A percentile compares a stretch with the other conserved stretches of the same genome.
These are phyloP conservation scores for Clarias macrocephalus DNA, from an alignment of 2,113 vertebrate genomes.

Conservation along the genomic window DNA sequence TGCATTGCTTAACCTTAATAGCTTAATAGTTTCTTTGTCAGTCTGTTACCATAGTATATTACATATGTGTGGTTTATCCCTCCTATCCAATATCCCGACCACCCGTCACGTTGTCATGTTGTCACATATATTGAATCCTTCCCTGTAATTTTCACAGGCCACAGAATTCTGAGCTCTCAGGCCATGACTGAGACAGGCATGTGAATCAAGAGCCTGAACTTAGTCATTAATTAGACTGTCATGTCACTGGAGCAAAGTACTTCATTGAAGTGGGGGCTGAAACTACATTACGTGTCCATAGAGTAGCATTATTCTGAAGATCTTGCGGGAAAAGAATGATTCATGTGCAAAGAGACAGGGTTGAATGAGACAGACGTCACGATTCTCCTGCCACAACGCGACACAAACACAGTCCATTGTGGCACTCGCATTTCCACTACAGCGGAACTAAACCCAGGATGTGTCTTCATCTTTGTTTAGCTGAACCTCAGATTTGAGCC, in stretches of 20 bases:
- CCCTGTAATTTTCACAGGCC: constrained; percentile 28
- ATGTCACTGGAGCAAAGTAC: constrained; percentile 25
- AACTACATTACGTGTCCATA: constrained; percentile 11
- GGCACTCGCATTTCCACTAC: not conserved
- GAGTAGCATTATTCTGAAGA: not conserved
- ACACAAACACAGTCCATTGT: not conserved
- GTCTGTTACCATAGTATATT: too few relatives aligned
- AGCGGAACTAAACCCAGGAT: not conserved
- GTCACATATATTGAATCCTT: constrained; percentile 16
- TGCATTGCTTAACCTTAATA: not conserved
- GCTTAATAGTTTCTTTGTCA: not conserved
- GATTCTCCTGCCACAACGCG: not conserved
- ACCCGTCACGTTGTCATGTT: not conserved
- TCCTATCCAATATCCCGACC: not conserved
- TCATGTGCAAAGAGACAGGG: not conserved
- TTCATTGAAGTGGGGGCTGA: constrained; percentile 22
- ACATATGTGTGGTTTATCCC: too few relatives aligned
- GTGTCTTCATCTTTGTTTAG: not conserved
- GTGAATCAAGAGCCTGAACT: constrained; percentile 28
- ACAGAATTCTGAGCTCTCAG: constrained; percentile 15
- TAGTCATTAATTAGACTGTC: constrained; percentile 44
- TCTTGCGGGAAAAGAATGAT: not conserved
- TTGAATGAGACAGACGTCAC: not conserved
- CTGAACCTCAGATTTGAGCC: not conserved
- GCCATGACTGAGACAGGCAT: not conserved